Evolutionary conservation across 2,113 vertebrate genomes (phyloP).

Genomic region (Lophotis ruficrista): DNA sequence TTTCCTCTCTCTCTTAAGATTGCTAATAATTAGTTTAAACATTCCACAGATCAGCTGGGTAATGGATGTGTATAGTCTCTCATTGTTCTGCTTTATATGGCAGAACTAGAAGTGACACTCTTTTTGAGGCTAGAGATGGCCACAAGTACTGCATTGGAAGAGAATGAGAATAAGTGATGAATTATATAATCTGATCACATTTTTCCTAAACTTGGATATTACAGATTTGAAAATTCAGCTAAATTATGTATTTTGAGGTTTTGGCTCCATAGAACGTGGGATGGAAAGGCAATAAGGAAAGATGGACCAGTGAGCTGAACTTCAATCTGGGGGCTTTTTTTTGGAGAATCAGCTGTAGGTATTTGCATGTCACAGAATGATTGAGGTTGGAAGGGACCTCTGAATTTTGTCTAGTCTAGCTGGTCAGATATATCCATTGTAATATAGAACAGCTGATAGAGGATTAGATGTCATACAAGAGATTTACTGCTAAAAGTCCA

Average conservation of each 20-base stretch:
- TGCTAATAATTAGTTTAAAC: constrained; percentile 39
- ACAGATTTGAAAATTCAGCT: background rate
- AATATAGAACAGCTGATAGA: background rate
- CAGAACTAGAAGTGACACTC: fast-evolving
- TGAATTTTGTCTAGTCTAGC: background rate
- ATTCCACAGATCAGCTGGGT: constrained; percentile 27
- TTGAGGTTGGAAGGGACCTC: background rate
- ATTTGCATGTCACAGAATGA: background rate
- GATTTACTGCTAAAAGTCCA: background rate
- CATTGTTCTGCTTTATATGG: background rate
- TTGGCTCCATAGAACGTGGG: background rate
- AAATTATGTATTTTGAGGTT: background rate
- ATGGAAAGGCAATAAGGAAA: background rate
- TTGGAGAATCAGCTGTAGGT: background rate
- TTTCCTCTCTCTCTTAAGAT: background rate
- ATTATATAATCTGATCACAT: background rate
- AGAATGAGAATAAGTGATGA: background rate
- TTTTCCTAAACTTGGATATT: background rate
- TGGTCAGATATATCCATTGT: background rate
- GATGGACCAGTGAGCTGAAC: background rate
- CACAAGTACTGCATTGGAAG: fast-evolving
- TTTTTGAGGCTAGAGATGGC: background rate
- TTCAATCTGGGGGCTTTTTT: fast-evolving
- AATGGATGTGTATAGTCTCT: background rate
- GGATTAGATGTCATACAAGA: background rate